Evolutionary conservation across 2,113 vertebrate species (phyloP), one percentile per base, ranked within the genome.

Genomic region (Apodemus sylvaticus): DNA sequence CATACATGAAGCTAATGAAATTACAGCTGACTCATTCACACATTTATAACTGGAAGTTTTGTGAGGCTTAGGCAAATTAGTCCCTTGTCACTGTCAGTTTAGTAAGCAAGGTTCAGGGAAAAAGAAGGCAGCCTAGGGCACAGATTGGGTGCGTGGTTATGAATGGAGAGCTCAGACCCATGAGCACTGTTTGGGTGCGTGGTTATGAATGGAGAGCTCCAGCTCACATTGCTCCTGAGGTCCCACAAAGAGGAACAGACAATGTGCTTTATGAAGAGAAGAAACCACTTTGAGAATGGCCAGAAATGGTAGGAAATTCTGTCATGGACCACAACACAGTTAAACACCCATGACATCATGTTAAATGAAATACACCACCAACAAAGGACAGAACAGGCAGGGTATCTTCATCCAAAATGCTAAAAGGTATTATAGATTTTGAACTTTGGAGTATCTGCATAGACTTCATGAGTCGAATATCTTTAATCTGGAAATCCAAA

Each of bases 171-270:
- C 34, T 42, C 55, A 10, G 12, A 26, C 26, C 31, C 74, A 20
- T 66, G 29, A 66, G 29, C 42, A 26, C 11, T 39, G 62, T 36
- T 74, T 78, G 20, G 89, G 71, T 19, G 0, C 12, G 8, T 7
- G 82, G 36, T 0, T 0, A 29, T 8, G 70, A 51, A 14, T 5
- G 6, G 53, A 55, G 58, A 39, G 39, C 22, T 55, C 48, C 6
- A 7, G 34, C 20, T 26, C 76, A 22, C 0, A 2, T 0, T 13
- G 39, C 7, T 53, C 45, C 39, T 0, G 14, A 19, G 66, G 34
- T 48, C 76, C 78, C 9, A 12, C 19, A 17, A 62, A 70, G 34
- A 8, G n/a, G 14, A 51, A n/a, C 26, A 73, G 53, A 34, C 2
- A 2, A 14, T 48, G 73, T 58, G 87, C 58, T 71, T 64, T 39